Conservation (phyloP, 1,140 invertebrate genomes). For the Hyposmocoma kahamanoa region DNA sequence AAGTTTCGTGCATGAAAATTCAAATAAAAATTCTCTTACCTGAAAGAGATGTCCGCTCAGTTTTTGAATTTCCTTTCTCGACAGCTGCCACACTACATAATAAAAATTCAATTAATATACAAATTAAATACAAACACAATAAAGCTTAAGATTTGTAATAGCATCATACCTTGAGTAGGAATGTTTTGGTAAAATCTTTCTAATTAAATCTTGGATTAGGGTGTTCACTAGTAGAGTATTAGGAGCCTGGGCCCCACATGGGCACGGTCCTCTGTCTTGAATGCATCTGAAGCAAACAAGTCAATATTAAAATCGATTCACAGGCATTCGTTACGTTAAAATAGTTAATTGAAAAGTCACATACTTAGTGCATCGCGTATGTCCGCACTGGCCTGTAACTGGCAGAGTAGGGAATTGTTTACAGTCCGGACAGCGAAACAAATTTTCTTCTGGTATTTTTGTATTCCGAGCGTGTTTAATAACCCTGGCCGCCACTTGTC, state of each 20-base stretch:
- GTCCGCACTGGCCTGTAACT: slow-evolving; percentile 41
- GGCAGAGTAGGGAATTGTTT: slow-evolving; percentile 28
- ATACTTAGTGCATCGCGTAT: slow-evolving; percentile 41
- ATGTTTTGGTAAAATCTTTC: slow-evolving; percentile 24
- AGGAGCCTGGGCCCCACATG: slow-evolving; percentile 26
- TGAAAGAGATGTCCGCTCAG: too few species aligned
- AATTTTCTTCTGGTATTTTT: slow-evolving; percentile 20
- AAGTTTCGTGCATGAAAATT: too few species aligned
- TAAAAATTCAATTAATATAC: too few species aligned
- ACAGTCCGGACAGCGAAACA: slow-evolving; percentile 33
- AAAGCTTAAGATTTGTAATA: slow-evolving; percentile 17
- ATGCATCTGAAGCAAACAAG: slow-evolving; percentile 30
- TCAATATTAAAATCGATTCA: neutral
- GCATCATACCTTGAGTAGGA: slow-evolving; percentile 14
- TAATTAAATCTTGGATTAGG: slow-evolving; percentile 28
- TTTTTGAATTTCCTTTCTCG: too few species aligned
- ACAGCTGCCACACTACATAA: too few species aligned
- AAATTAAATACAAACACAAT: too few species aligned
- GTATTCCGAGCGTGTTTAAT: slow-evolving; percentile 35
- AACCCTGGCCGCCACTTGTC: slow-evolving; percentile 26
- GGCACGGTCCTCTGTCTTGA: slow-evolving; percentile 20
- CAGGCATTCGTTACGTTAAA: neutral
- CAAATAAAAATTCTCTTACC: too few species aligned
- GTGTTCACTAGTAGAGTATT: slow-evolving; percentile 26
- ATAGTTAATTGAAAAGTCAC: slow-evolving; percentile 8